phyloP scores from a whole-genome alignment of 2,888 invertebrate species.

The Agriotes lineatus region DNA sequence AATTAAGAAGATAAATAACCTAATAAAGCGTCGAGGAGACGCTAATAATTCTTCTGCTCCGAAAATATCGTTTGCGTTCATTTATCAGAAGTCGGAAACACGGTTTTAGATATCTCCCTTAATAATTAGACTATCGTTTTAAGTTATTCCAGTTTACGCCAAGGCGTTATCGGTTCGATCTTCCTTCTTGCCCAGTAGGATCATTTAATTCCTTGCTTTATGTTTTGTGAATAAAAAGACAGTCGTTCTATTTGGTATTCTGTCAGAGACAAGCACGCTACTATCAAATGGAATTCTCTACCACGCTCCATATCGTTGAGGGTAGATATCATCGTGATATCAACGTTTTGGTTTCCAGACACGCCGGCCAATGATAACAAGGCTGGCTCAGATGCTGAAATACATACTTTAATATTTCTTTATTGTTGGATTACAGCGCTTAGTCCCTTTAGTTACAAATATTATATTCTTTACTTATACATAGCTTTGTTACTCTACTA shows the following conservation, averaged over 20 bases:
- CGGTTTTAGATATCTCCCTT: not conserved
- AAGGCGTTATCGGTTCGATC: not conserved
- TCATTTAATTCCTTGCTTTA: not conserved
- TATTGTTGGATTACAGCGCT: too few species aligned
- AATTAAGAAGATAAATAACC: constrained; percentile 19
- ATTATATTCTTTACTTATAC: too few species aligned
- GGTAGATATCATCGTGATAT: constrained; percentile 8
- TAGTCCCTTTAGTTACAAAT: too few species aligned
- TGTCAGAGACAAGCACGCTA: constrained; percentile 11
- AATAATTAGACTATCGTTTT: not conserved
- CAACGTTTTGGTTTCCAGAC: not conserved
- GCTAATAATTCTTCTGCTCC: constrained; percentile 4
- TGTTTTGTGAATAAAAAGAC: constrained; percentile 3
- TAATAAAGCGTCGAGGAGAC: constrained; percentile 1
- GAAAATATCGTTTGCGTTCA: constrained; percentile 13
- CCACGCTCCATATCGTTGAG: not conserved
- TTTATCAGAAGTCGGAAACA: not conserved
- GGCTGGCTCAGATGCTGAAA: too few species aligned
- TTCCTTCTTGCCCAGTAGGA: not conserved
- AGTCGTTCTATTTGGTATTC: not conserved
- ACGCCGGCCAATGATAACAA: not conserved
- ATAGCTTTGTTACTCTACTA: too few species aligned
- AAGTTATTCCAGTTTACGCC: not conserved
- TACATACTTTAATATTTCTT: too few species aligned
- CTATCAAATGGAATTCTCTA: constrained; percentile 3